Percentiles rank a stretch among this genome's conserved stretches.
Conservation (phyloP, 2,113 vertebrate genomes). For the Polypterus senegalus region DNA sequence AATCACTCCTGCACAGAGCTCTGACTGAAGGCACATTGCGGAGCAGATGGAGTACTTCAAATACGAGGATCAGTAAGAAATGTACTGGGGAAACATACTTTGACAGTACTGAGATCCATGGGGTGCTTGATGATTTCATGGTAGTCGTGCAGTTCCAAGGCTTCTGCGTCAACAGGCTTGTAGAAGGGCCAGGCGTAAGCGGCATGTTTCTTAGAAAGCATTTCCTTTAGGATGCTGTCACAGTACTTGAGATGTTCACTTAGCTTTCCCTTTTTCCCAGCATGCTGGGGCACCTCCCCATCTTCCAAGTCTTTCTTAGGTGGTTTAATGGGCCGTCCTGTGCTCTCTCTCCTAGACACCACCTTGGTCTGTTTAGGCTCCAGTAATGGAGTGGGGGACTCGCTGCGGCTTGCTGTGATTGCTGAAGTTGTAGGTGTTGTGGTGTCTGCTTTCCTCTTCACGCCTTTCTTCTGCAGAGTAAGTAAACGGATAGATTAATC, state of each 20-base stretch:
- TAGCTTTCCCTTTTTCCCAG: constrained; percentile 51
- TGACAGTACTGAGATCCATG: constrained; percentile 93
- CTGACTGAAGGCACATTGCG: too few species aligned
- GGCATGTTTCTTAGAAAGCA: constrained; percentile 84
- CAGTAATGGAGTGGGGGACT: constrained; percentile 47
- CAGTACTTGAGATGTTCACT: constrained; percentile 76
- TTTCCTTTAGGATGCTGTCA: constrained; percentile 75
- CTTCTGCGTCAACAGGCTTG: constrained; percentile 82
- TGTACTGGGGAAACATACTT: constrained; percentile 44
- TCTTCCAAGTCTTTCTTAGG: constrained; percentile 64
- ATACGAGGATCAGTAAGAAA: too few species aligned
- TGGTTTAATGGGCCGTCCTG: constrained; percentile 67
- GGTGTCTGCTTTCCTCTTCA: constrained; percentile 90
- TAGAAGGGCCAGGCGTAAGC: constrained; percentile 95
- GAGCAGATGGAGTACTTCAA: too few species aligned
- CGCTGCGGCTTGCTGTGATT: constrained; percentile 62
- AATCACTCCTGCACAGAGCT: too few species aligned
- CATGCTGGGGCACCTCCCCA: constrained; percentile 45
- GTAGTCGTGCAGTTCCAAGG: constrained; percentile 84
- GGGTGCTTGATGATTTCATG: constrained; percentile 94
- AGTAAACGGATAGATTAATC: neutral
- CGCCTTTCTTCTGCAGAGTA: constrained; percentile 77
- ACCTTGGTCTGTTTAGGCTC: constrained; percentile 68
- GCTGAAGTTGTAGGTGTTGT: constrained; percentile 90
- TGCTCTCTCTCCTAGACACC: constrained; percentile 56